Conservation (phyloP, 1,140 invertebrate genomes). For the Saccostrea cuccullata region DNA sequence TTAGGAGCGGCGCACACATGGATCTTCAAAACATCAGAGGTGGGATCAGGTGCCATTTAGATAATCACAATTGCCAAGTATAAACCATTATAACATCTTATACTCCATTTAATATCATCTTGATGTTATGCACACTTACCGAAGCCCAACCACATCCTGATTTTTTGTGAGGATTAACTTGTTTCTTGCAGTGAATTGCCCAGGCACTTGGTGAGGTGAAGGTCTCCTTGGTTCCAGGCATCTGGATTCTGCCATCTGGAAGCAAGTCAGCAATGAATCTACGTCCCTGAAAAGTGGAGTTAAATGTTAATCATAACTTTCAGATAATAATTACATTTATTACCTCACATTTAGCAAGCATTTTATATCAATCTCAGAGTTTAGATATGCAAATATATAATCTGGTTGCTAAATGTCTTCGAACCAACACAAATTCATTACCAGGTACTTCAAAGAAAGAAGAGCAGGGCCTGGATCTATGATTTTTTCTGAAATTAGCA, state of each 20-base stretch:
- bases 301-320: background rate
- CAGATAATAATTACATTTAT: background rate
- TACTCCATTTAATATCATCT: no score
- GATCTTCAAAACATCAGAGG: no score
- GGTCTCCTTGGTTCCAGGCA: conserved; percentile 90
- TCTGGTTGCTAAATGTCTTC: no score
- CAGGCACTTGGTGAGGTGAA: conserved; percentile 94
- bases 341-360: background rate
- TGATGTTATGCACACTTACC: conserved; percentile 67
- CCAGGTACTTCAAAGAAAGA: conserved; percentile 93
- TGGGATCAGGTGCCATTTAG: no score
- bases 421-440: conserved; percentile 73
- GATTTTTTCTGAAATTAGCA: conserved; percentile 88
- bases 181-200: conserved; percentile 93
- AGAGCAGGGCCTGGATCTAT: conserved; percentile 88
- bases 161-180: conserved; percentile 94
- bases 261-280: conserved; percentile 92
- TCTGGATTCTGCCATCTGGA: conserved; percentile 91
- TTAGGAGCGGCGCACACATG: no score
- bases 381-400: no score
- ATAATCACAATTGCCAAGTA: no score
- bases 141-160: conserved; percentile 94
- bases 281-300: conserved; percentile 84
- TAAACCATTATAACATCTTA: no score
- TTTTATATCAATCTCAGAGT: no score